Evolutionary conservation across 2,113 vertebrate genomes (phyloP).

Genomic region (Lontra canadensis): DNA sequence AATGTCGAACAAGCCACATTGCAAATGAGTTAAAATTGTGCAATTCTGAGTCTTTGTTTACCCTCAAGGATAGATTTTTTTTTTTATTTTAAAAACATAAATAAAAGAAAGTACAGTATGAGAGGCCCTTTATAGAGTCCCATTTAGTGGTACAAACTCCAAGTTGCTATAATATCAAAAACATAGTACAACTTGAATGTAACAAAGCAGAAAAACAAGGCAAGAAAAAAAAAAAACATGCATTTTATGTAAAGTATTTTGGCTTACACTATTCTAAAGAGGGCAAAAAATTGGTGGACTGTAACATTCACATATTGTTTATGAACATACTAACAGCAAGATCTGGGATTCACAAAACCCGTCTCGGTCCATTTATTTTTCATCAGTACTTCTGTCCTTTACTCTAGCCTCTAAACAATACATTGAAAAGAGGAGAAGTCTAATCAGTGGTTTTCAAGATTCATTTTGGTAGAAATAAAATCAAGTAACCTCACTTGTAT

Average conservation of each 20-base stretch:
- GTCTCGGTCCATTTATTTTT: background rate
- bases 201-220: slow-evolving; percentile 32
- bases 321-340: slow-evolving; percentile 25
- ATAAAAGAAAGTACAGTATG: slow-evolving; percentile 19
- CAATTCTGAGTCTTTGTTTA: slow-evolving; percentile 21
- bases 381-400: slow-evolving; percentile 36
- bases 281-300: background rate
- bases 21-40: slow-evolving; percentile 9
- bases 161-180: slow-evolving; percentile 52
- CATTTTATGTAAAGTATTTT: slow-evolving; percentile 65
- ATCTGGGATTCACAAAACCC: slow-evolving; percentile 54
- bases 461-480: slow-evolving; percentile 64
- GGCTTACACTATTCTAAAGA: background rate
- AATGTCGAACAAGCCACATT: background rate
- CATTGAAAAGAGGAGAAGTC: slow-evolving; percentile 39
- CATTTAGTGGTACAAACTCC: background rate
- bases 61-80: background rate
- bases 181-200: slow-evolving; percentile 66
- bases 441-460: slow-evolving; percentile 52
- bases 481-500: background rate
- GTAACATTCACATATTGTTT: background rate
- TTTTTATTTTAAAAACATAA: slow-evolving; percentile 49
- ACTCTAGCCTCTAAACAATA: slow-evolving; percentile 9
- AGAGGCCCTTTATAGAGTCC: background rate
- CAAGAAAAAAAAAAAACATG: background rate